phyloP scores from a whole-genome alignment of 2,113 vertebrate genomes.

The Chloropsis hardwickii region DNA sequence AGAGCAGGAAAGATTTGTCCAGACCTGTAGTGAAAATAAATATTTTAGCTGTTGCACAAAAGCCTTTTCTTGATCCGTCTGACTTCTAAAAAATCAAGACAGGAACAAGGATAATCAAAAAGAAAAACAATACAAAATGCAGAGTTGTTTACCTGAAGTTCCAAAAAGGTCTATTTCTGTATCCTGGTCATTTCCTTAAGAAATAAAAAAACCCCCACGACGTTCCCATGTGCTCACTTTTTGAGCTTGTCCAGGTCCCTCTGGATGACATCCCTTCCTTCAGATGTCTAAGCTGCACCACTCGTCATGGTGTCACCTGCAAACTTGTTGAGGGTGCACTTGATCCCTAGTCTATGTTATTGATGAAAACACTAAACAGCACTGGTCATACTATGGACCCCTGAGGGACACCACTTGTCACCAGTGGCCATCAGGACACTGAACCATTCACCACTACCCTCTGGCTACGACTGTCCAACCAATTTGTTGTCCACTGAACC shows the following conservation, averaged over 20 bases:
- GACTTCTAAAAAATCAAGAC: neutral
- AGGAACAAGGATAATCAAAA: neutral
- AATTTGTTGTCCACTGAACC: neutral
- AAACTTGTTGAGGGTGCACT: neutral
- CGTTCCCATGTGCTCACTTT: neutral
- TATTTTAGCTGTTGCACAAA: neutral
- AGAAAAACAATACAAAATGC: neutral
- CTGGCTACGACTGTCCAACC: neutral
- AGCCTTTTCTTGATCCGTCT: neutral
- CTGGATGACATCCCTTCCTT: neutral
- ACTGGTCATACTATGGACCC: accelerated
- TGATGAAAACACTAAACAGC: neutral
- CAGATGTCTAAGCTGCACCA: neutral
- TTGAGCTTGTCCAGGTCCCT: neutral
- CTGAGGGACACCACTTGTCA: too few relatives aligned
- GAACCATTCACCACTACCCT: neutral
- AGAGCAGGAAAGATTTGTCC: neutral
- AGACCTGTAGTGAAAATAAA: neutral
- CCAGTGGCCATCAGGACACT: accelerated
- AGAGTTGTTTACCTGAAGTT: neutral
- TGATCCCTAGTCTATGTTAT: too few relatives aligned
- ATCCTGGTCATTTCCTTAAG: neutral
- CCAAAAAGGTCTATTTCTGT: neutral
- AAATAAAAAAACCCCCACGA: neutral
- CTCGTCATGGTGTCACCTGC: accelerated